phyloP scores from a whole-genome alignment of 1,140 invertebrate genomes.

The Caligus rogercresseyi region DNA sequence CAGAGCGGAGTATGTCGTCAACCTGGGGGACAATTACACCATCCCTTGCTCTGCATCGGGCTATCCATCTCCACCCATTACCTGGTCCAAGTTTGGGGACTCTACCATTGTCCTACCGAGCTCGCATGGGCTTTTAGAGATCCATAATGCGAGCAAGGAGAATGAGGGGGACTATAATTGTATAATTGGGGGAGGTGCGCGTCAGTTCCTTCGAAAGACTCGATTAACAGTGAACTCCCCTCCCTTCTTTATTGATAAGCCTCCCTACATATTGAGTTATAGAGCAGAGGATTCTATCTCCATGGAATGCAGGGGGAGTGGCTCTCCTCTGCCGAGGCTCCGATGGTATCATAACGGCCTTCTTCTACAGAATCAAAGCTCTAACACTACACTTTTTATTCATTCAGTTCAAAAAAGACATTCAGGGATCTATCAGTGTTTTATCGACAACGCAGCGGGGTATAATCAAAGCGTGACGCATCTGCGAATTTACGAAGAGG shows the following conservation, averaged over 20 bases:
- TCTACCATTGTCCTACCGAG: background rate
- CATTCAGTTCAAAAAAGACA: slow-evolving; percentile 53
- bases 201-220: slow-evolving; percentile 5
- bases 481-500: slow-evolving; percentile 53
- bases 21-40: background rate
- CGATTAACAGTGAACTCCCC: slow-evolving; percentile 31
- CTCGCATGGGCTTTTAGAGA: slow-evolving; percentile 16
- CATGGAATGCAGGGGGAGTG: slow-evolving; percentile 45
- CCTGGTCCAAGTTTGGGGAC: slow-evolving; percentile 1
- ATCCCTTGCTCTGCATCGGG: slow-evolving; percentile 8
- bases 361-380: slow-evolving; percentile 33
- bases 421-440: slow-evolving; percentile 71
- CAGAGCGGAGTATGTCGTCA: background rate
- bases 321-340: slow-evolving; percentile 48
- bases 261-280: slow-evolving; percentile 38
- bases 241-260: slow-evolving; percentile 37
- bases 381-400: slow-evolving; percentile 39
- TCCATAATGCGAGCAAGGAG: slow-evolving; percentile 3
- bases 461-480: slow-evolving; percentile 41
- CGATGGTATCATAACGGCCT: slow-evolving; percentile 70
- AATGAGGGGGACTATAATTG: slow-evolving; percentile 22
- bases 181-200: slow-evolving; percentile 14
- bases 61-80: background rate
- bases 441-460: slow-evolving; percentile 60
- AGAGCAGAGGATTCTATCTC: slow-evolving; percentile 44